Conservation (phyloP, 2,113 vertebrate genomes). For the Percopsis transmontana region DNA sequence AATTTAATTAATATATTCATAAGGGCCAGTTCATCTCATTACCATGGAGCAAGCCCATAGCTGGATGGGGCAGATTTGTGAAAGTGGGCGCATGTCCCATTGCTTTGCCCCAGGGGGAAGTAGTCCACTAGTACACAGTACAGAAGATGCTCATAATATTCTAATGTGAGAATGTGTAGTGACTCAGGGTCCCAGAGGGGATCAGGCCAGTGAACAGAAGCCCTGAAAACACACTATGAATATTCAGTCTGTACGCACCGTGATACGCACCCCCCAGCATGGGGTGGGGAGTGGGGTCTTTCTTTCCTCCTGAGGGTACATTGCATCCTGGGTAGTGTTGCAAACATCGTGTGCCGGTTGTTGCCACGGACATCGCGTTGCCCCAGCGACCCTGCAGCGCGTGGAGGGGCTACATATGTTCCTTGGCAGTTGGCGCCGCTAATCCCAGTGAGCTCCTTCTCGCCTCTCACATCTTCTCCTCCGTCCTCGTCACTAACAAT, state of each 20-base stretch:
- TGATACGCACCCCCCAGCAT: not conserved
- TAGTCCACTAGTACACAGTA: not conserved
- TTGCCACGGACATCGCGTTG: not conserved
- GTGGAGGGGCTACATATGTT: slow-evolving; percentile 27
- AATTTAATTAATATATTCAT: not conserved
- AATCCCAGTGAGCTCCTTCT: slow-evolving; percentile 9
- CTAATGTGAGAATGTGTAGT: no score
- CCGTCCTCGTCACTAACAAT: slow-evolving; percentile 28
- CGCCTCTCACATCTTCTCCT: slow-evolving; percentile 5
- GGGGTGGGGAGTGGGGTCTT: no score
- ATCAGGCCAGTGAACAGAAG: not conserved
- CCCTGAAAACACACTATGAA: slow-evolving; percentile 21
- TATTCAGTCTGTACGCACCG: slow-evolving; percentile 37
- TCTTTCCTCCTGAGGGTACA: no score
- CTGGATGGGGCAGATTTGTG: not conserved
- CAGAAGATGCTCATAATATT: not conserved
- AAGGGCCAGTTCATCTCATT: not conserved
- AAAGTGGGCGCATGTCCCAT: not conserved
- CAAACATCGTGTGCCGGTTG: not conserved
- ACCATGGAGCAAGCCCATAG: not conserved
- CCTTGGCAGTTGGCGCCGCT: slow-evolving; percentile 11
- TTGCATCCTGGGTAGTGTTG: not conserved
- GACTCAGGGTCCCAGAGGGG: slow-evolving; percentile 15
- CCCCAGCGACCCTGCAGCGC: not conserved
- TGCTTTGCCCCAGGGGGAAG: not conserved